Evolutionary conservation across 2,888 invertebrate species (phyloP).

Genomic region (Eupeodes latifasciatus): DNA sequence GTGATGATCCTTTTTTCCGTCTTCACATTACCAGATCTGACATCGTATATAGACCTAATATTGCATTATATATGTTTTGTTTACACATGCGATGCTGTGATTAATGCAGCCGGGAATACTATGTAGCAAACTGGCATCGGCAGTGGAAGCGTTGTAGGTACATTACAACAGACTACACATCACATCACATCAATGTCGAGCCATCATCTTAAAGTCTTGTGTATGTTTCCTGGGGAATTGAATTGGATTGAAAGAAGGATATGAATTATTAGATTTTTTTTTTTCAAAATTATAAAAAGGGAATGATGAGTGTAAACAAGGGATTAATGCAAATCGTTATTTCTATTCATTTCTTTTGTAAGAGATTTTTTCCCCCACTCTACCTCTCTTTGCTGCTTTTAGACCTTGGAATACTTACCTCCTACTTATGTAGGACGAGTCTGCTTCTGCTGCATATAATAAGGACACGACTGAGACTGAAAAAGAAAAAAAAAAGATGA

Average conservation of each 20-base stretch:
- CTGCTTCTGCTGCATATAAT: conserved; percentile 8
- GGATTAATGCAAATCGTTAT: conserved; percentile 73
- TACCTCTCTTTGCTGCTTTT: not conserved
- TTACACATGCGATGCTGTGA: conserved; percentile 73
- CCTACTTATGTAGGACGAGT: not conserved
- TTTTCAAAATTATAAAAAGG: conserved; percentile 41
- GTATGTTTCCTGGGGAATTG: conserved; percentile 30
- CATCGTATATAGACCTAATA: conserved; percentile 9
- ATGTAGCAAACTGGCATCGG: conserved; percentile 44
- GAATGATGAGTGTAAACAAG: conserved; percentile 68
- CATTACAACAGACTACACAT: not conserved
- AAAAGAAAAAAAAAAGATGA: conserved; percentile 31
- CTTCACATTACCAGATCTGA: conserved; percentile 30
- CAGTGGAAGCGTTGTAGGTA: too few relatives aligned
- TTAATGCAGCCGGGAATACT: conserved; percentile 55
- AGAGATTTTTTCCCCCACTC: conserved; percentile 7
- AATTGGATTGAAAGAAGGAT: conserved; percentile 49
- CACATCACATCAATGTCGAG: conserved; percentile 28
- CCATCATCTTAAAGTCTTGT: conserved; percentile 68
- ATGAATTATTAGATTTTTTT: conserved; percentile 19
- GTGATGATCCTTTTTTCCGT: conserved; percentile 48
- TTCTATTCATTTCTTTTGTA: conserved; percentile 46
- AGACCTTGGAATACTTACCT: conserved; percentile 10
- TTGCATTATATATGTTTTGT: conserved; percentile 53
- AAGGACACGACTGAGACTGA: conserved; percentile 23